Evolutionary conservation across 2,113 vertebrate genomes (phyloP).

Genomic region (Barbus barbus): DNA sequence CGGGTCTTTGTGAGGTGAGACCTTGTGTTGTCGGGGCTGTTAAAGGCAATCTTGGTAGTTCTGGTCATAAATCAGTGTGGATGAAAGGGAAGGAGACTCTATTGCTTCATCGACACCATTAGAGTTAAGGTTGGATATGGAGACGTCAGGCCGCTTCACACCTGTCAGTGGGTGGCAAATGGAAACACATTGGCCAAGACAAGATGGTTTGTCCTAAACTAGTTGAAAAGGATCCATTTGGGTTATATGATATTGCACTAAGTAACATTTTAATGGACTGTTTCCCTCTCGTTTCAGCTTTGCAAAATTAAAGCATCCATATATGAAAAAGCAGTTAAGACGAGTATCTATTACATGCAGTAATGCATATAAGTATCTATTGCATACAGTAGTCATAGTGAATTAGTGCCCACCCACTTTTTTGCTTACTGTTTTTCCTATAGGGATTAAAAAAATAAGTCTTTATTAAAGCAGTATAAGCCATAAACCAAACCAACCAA

Average conservation of each 20-base stretch:
- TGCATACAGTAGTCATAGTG: too few relatives aligned
- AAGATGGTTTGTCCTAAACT: neutral
- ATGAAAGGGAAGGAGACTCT: slow-evolving; percentile 47
- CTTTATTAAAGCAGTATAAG: too few relatives aligned
- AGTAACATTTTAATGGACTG: neutral
- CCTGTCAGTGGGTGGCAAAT: neutral
- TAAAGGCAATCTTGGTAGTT: slow-evolving; percentile 33
- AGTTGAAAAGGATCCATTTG: neutral
- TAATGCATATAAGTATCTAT: too few relatives aligned
- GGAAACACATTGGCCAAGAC: neutral
- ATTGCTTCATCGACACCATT: slow-evolving; percentile 54
- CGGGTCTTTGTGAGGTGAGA: slow-evolving; percentile 53
- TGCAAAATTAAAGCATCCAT: neutral
- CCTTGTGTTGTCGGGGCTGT: slow-evolving; percentile 43
- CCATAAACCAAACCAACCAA: neutral
- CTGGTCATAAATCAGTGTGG: slow-evolving; percentile 51
- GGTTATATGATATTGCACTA: neutral
- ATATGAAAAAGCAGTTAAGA: neutral
- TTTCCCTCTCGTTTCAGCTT: neutral
- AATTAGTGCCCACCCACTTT: too few relatives aligned
- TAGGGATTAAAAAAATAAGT: too few relatives aligned
- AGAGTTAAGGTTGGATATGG: slow-evolving; percentile 40
- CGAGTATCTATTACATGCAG: neutral
- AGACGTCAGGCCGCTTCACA: slow-evolving; percentile 34
- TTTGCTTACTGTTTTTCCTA: neutral